Evolutionary conservation across 1,140 invertebrate species (phyloP).

Genomic region (Seison nebaliae): DNA sequence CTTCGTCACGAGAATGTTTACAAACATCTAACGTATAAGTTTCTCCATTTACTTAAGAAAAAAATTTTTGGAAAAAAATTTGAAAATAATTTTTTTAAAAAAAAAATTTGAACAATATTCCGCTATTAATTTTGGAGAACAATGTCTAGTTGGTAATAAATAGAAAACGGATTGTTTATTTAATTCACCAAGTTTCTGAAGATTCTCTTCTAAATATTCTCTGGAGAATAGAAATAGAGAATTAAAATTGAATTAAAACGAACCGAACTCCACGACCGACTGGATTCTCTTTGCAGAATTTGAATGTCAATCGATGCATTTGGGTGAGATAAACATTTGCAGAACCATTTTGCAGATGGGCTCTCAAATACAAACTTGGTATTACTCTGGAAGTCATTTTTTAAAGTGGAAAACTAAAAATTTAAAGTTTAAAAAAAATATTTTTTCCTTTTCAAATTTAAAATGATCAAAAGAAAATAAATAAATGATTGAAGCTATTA

Average conservation of each 20-base stretch:
- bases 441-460: no score
- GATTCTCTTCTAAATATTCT: conserved; percentile 8
- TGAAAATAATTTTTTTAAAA: not conserved
- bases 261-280: conserved; percentile 2
- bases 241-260: not conserved
- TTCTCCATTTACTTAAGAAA: conserved; percentile 9
- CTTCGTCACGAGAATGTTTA: not conserved
- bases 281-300: conserved; percentile 13
- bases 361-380: no score
- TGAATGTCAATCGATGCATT: conserved; percentile 12
- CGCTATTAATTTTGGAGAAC: conserved; percentile 8
- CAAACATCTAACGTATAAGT: conserved; percentile 4
- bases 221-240: not conserved
- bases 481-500: no score
- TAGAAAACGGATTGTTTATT: conserved; percentile 8
- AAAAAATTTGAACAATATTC: conserved; percentile 10
- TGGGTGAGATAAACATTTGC: conserved; percentile 13
- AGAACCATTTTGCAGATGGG: no score
- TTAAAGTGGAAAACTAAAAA: no score
- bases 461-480: no score
- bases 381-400: no score
- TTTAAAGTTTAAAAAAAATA: no score
- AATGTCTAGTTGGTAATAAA: conserved; percentile 8
- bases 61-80: not conserved
- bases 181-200: conserved; percentile 7